Percentiles rank a stretch among this genome's conserved stretches.
Evolutionary conservation across 1,140 invertebrate genomes (phyloP).

Genomic region (Conopomorpha cramerella): DNA sequence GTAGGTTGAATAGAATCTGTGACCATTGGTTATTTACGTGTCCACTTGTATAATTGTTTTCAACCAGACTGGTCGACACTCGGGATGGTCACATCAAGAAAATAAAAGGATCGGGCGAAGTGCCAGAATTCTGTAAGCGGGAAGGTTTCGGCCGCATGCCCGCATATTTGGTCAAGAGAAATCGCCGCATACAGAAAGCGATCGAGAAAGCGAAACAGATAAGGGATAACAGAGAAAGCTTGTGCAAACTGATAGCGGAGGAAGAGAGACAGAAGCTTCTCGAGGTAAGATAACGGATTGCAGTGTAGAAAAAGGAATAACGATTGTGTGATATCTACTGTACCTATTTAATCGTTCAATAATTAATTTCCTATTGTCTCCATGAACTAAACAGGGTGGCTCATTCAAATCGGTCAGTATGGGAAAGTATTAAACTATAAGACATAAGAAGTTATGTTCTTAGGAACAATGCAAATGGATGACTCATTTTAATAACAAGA

Average conservation of each 20-base stretch:
- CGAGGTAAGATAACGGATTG: constrained; percentile 19
- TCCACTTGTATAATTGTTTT: constrained; percentile 8
- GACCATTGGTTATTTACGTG: not conserved
- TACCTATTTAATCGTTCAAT: too few relatives aligned
- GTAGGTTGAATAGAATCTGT: not conserved
- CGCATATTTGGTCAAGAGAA: constrained; percentile 33
- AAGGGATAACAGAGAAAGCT: constrained; percentile 35
- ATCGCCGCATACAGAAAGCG: constrained; percentile 26
- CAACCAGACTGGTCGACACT: constrained; percentile 39
- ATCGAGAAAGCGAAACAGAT: constrained; percentile 23
- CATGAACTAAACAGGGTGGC: too few relatives aligned
- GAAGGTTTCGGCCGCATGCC: constrained; percentile 46
- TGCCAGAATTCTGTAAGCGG: constrained; percentile 40
- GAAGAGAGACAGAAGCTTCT: constrained; percentile 32
- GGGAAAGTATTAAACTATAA: too few relatives aligned
- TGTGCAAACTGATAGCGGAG: constrained; percentile 36
- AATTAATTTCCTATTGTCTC: too few relatives aligned
- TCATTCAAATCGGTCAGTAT: too few relatives aligned
- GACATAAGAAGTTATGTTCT: too few relatives aligned
- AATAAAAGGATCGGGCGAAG: constrained; percentile 46
- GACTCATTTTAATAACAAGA: too few relatives aligned
- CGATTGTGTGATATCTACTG: too few relatives aligned
- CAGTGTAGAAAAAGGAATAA: too few relatives aligned
- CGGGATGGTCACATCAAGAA: constrained; percentile 47
- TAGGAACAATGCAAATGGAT: too few relatives aligned